These are phyloP conservation scores for Numenius arquata DNA, from an alignment of 2,113 vertebrate genomes.

Conservation along the genomic window DNA sequence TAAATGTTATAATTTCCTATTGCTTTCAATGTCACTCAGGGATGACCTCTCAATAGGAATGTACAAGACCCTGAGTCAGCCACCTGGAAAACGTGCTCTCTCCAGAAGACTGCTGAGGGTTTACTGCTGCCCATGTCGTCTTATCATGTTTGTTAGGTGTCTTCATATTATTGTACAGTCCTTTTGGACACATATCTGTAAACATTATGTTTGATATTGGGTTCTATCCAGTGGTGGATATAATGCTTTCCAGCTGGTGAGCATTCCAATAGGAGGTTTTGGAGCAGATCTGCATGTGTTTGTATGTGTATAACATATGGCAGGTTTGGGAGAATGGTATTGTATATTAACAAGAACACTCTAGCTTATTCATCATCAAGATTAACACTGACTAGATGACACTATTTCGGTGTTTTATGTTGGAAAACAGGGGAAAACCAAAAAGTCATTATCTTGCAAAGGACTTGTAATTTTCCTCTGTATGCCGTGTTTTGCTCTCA, in stretches of 20 bases:
- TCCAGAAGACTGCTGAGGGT: background rate
- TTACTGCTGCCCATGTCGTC: background rate
- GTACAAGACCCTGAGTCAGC: background rate
- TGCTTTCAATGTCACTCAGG: background rate
- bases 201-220: background rate
- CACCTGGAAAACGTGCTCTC: rapidly evolving
- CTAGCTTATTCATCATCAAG: background rate
- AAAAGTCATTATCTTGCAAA: background rate
- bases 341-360: background rate
- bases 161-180: background rate
- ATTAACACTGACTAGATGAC: background rate
- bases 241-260: background rate
- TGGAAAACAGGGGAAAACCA: background rate
- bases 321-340: background rate
- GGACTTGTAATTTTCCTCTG: background rate
- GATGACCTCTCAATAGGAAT: background rate
- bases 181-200: background rate
- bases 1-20: background rate
- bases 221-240: background rate
- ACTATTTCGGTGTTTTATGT: background rate
- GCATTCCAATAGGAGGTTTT: background rate
- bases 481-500: background rate
- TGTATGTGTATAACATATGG: background rate
- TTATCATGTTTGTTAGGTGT: rapidly evolving
- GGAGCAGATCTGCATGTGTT: background rate